Percentiles rank a stretch among this genome's conserved stretches.
Evolutionary conservation across 2,113 vertebrate species (phyloP).

Genomic region (Phainopepla nitens): DNA sequence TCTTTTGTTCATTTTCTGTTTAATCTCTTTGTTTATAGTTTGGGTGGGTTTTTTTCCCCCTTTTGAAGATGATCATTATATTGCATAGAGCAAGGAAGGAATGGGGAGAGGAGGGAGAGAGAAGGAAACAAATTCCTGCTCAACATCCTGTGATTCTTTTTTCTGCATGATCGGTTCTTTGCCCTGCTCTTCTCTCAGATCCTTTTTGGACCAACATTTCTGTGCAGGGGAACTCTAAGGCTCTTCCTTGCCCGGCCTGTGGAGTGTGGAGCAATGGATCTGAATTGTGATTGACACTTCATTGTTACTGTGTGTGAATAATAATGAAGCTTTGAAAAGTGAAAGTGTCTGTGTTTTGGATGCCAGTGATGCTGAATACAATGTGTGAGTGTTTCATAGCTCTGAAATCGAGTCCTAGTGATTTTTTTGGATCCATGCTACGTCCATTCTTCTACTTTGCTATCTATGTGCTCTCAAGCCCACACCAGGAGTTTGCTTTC

Average conservation of each 20-base stretch:
- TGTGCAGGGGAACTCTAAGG: not conserved
- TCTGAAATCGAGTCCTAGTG: not conserved
- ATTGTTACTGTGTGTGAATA: not conserved
- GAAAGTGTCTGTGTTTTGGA: not conserved
- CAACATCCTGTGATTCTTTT: not conserved
- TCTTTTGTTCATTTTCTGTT: not conserved
- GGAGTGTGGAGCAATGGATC: not conserved
- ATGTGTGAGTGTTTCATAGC: not conserved
- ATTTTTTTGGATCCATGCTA: not conserved
- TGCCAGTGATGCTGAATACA: not conserved
- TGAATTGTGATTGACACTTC: not conserved
- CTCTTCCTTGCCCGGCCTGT: not conserved
- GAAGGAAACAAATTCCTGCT: not conserved
- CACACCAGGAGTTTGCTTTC: not conserved
- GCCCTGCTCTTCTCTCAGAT: fast-evolving
- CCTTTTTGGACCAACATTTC: not conserved
- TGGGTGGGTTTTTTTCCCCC: fast-evolving
- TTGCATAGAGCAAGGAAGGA: not conserved
- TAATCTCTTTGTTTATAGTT: not conserved
- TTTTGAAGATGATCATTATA: not conserved
- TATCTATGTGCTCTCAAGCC: not conserved
- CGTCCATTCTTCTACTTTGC: not conserved
- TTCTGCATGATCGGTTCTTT: not conserved
- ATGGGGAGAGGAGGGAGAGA: fast-evolving
- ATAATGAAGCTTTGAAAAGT: not conserved